Evolutionary conservation across 2,888 invertebrate genomes (phyloP), one percentile per base, ranked within the genome.

Genomic region (Timema cristinae): DNA sequence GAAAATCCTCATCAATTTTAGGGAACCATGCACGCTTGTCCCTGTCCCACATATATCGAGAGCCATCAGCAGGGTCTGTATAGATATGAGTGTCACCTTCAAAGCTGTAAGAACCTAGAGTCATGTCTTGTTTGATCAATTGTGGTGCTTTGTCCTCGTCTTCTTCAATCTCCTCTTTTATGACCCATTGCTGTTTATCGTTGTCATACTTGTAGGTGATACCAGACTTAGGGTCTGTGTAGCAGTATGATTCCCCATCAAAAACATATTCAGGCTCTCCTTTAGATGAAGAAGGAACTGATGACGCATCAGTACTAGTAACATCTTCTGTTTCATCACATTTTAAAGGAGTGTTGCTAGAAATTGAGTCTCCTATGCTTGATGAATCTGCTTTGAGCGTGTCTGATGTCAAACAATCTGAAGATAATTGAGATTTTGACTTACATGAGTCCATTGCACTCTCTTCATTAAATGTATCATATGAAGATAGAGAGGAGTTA

Each of bases 11-110:
- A 84, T 97, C 95, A 74, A 98, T 87, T 87, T 95, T 95, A 0
- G 98, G 98, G 83, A 98, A 93, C 97, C 98, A 99, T 6, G 97
- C 97, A 79, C 89, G 91, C 81, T 93, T 97, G 56, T 89, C 89
- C 48, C 86, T 86, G 83, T 98, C 97, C 95, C 96, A 98, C 79
- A 97, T 92, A 81, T 89, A 96, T 74, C 91, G 90, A 0, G 91
- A 90, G 0, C 97, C 97, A 86, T 98, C 98, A 69, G 86, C 82
- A 48, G 86, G 84, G 80, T 95, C 95, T 7, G 90, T 92, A 78
- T 93, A 94, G 10, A 90, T 89, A 78, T 92, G 91, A 69, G 90
- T 89, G 78, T 92, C 90, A 81, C 91, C 87, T 83, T 93, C 91
- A 80, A 90, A 89, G 69, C 89, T 89, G 79, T 92, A 92, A 71